Percentiles rank a stretch among this genome's conserved stretches.
phyloP scores from a whole-genome alignment of 2,888 invertebrate species.

The Acholoe squamosa region DNA sequence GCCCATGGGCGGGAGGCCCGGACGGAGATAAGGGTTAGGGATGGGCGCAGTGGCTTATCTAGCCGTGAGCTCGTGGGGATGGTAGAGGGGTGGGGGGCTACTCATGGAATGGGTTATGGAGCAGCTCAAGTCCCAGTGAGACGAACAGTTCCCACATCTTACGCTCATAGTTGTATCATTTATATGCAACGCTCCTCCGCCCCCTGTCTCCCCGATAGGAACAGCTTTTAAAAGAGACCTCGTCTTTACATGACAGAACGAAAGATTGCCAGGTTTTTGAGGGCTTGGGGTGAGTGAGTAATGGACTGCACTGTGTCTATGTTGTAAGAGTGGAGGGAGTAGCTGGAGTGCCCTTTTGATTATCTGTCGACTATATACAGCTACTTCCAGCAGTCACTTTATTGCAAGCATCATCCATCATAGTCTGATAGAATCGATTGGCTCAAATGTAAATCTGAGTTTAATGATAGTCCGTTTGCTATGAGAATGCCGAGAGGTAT shows the following conservation, averaged over 20 bases:
- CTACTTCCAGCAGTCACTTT: neutral
- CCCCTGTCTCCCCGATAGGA: neutral
- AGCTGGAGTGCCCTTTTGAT: neutral
- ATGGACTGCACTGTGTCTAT: neutral
- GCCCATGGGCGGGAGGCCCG: neutral
- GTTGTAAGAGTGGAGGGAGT: neutral
- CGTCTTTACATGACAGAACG: neutral
- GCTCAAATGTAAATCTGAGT: conserved; percentile 18
- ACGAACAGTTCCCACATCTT: neutral
- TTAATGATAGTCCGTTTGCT: neutral
- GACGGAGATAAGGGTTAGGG: conserved; percentile 45
- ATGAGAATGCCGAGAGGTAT: too few species aligned
- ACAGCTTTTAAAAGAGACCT: neutral
- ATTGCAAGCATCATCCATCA: neutral
- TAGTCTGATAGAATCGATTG: neutral
- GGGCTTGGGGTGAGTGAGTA: neutral
- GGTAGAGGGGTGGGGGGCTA: neutral
- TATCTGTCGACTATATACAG: too few species aligned
- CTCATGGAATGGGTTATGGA: neutral
- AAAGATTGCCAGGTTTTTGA: conserved; percentile 5
- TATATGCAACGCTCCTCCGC: conserved; percentile 32
- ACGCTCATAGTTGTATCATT: conserved; percentile 36
- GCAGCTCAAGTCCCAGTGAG: neutral
- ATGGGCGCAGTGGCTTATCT: conserved; percentile 52
- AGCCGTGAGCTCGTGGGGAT: neutral